These are phyloP conservation scores for Tanytarsus gracilentus DNA, from an alignment of 2,888 invertebrate species.

Conservation along the genomic window DNA sequence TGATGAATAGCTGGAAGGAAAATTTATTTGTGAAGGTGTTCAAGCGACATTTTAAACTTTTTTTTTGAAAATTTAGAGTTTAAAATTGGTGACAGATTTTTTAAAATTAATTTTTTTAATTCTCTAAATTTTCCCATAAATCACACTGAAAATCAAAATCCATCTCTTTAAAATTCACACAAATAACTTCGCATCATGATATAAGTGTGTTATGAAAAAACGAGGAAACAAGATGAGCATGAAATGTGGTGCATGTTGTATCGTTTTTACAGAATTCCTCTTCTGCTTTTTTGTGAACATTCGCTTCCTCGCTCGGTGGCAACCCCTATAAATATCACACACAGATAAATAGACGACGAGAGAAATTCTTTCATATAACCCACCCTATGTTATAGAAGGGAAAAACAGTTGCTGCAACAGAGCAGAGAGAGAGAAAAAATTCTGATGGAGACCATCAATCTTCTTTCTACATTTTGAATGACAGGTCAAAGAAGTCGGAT, in stretches of 20 bases:
- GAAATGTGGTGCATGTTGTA: conserved; percentile 24
- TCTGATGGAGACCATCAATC: conserved; percentile 45
- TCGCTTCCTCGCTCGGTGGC: not conserved
- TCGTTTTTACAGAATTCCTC: not conserved
- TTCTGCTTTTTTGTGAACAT: not conserved
- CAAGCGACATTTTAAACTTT: too few species aligned
- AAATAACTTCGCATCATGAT: conserved; percentile 20
- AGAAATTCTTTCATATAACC: conserved; percentile 29
- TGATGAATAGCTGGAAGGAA: too few species aligned
- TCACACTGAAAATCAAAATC: not conserved
- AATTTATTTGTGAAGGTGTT: too few species aligned
- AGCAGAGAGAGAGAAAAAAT: conserved; percentile 33
- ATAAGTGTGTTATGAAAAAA: not conserved
- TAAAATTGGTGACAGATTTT: too few species aligned
- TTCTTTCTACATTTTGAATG: conserved; percentile 43
- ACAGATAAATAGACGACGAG: conserved; percentile 20
- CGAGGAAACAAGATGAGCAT: conserved; percentile 1
- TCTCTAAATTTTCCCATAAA: not conserved
- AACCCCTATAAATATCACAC: conserved; percentile 20
- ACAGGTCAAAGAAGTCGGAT: conserved; percentile 36
- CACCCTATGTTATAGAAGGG: conserved; percentile 32
- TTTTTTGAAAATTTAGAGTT: too few species aligned
- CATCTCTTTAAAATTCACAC: not conserved
- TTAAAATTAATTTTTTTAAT: not conserved
- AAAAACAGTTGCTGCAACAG: conserved; percentile 31